A percentile compares a stretch with the other conserved stretches of the same genome.
These are phyloP conservation scores for Acrocephalus arundinaceus DNA, from an alignment of 2,113 vertebrate species.

Conservation along the genomic window DNA sequence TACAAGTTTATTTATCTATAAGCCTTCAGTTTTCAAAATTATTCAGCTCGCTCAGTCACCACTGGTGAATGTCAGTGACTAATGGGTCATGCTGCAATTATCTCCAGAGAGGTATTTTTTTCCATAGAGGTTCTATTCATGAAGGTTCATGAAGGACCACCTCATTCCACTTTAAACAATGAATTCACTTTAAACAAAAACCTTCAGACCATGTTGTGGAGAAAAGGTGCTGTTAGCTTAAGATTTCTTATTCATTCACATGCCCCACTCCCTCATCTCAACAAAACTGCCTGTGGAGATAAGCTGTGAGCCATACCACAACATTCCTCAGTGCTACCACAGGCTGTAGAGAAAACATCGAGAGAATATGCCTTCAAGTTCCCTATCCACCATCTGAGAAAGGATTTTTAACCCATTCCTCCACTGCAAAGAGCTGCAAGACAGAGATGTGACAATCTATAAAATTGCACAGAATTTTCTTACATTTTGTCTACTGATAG, in stretches of 20 bases:
- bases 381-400: not conserved
- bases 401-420: not conserved
- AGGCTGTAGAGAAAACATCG: not conserved
- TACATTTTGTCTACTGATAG: not conserved
- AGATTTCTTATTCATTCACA: not conserved
- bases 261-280: not conserved
- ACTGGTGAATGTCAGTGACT: not conserved
- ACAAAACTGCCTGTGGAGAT: not conserved
- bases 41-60: not conserved
- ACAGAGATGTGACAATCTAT: not conserved
- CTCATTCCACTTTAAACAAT: not conserved
- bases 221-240: not conserved
- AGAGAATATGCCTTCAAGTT: not conserved
- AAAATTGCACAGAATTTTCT: not conserved
- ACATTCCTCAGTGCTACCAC: not conserved
- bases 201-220: not conserved
- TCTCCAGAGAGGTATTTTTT: not conserved
- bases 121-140: not conserved
- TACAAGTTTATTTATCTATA: not conserved
- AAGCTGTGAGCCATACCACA: rapidly evolving
- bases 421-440: not conserved
- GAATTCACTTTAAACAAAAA: not conserved
- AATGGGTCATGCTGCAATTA: not conserved
- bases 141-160: not conserved
- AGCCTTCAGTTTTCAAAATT: not conserved